Base-by-base conservation (phyloP, 1,140 invertebrate genomes). In the Megalopta genalis region DNA sequence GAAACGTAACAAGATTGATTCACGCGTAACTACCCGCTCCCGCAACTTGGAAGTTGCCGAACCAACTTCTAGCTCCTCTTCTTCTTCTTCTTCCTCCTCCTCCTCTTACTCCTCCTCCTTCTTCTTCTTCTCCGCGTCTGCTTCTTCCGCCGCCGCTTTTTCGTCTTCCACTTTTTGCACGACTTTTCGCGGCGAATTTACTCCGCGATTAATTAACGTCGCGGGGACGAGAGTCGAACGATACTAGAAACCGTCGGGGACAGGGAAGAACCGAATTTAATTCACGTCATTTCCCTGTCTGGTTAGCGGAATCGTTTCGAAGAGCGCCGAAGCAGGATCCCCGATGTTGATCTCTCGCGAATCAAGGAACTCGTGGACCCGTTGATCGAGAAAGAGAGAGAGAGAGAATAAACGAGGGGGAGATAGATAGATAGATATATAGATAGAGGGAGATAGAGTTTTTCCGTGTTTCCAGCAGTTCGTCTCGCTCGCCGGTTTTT, bases 171-270 rank as follows among this genome's bases (percentile, higher is more conserved):
- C 64, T 80, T 77, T 52, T 52, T 25, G 39, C 63, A 68, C 7
- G 49, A 72, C 77, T 85, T 85, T 70, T 32, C 69, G 23, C 59
- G 52, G 25, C 57, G 66, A 78, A 84, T 82, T 81, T 85, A 68
- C 59, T 73, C 46, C 49, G 54, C 77, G 77, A 82, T 85, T 86
- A 86, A 86, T 86, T 85, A 86, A 85, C 63, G 76, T 72, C 64
- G 63, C 62, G 60, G 63, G 23, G 23, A 62, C 42, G 23, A 37
- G 49, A 77, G 52, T 49, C 39, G 9, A 49, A 68, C 60, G 42
- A 81, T 66, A 37, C 27, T 8, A 21, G 54, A 21, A 57, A 21
- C 49, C 18, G 49, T 52, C 18, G 54, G 0, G 10, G 23, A 23
- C 14, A 9, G 18, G 23, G 59, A 49, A 12, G 3, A 23, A 10